phyloP scores from a whole-genome alignment of 2,888 invertebrate species.

The Synergus gifuensis region DNA sequence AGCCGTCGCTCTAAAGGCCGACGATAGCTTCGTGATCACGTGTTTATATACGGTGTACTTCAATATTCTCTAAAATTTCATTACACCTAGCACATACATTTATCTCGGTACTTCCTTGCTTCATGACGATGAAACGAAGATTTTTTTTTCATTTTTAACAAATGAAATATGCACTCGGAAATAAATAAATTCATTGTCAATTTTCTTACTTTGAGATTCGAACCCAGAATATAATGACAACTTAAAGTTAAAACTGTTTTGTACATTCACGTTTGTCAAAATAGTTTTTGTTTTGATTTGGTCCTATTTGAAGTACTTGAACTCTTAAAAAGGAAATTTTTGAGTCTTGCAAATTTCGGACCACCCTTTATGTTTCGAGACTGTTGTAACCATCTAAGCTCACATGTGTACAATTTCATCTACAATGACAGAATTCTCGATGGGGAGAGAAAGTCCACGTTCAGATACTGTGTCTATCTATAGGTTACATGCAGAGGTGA shows the following conservation, averaged over 20 bases:
- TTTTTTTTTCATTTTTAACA: neutral
- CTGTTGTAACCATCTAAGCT: neutral
- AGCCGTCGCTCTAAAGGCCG: neutral
- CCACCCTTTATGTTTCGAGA: neutral
- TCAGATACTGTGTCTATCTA: slow-evolving; percentile 8
- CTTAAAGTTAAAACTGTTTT: no score
- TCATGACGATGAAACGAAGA: neutral
- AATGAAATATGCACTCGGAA: no score
- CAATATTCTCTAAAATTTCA: neutral
- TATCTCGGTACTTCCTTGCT: no score
- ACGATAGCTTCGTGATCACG: neutral
- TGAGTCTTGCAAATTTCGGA: neutral
- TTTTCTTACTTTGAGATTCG: no score
- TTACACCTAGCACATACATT: neutral
- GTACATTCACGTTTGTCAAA: no score
- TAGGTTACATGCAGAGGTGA: slow-evolving; percentile 64
- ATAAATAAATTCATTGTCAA: no score
- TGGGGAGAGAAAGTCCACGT: slow-evolving; percentile 22
- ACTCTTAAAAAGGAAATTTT: neutral
- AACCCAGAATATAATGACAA: no score
- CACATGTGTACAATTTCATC: neutral
- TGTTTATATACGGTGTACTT: neutral
- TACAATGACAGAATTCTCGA: neutral
- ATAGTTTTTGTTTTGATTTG: no score
- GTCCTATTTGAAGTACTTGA: no score